Evolutionary conservation across 92 coral and sea anemone species (phyloP).

Genomic region (Palythoa heliodiscus): DNA sequence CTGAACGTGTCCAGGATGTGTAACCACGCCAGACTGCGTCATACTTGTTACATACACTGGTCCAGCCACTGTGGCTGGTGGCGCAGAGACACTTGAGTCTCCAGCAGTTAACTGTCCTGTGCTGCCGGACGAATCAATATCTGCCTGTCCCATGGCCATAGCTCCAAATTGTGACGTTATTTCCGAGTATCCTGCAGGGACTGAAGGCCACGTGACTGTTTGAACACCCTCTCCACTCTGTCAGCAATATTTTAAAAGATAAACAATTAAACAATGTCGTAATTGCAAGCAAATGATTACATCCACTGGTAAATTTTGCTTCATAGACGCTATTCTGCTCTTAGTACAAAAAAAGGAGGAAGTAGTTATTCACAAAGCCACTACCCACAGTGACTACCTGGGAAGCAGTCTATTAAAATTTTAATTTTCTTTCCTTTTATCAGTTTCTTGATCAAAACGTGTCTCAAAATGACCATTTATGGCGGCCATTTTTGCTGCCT

Average conservation of each 20-base stretch:
- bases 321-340: not conserved
- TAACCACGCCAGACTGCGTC: constrained; percentile 81
- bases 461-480: too few relatives aligned
- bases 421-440: too few relatives aligned
- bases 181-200: constrained; percentile 76
- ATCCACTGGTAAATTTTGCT: not conserved
- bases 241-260: not conserved
- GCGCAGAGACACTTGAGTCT: constrained; percentile 68
- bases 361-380: too few relatives aligned
- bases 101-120: constrained; percentile 62
- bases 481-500: too few relatives aligned
- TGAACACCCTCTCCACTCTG: constrained; percentile 69
- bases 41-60: constrained; percentile 79
- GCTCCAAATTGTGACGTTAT: constrained; percentile 75
- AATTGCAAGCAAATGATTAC: not conserved
- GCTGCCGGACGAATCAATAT: constrained; percentile 53
- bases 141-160: constrained; percentile 75
- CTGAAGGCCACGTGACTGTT: constrained; percentile 65
- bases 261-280: not conserved
- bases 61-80: constrained; percentile 73
- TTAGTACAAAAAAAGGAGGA: too few relatives aligned
- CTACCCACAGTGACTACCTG: too few relatives aligned
- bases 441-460: too few relatives aligned
- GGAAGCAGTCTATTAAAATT: too few relatives aligned
- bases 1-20: constrained; percentile 86